Evolutionary conservation across 2,113 vertebrate species (phyloP).

Genomic region (Chitala chitala): DNA sequence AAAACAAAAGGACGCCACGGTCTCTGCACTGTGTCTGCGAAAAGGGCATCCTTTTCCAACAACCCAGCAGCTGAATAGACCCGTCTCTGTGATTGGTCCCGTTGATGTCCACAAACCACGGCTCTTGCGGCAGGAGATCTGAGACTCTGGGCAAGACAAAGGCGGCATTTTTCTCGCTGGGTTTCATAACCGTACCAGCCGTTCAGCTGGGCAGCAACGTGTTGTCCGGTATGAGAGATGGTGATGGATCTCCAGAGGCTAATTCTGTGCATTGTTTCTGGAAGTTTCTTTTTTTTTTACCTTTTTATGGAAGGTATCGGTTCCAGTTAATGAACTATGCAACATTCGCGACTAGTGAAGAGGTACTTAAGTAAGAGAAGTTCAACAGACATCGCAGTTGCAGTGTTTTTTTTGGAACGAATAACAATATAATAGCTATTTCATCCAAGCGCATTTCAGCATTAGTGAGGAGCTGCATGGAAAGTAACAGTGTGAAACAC

Average conservation of each 20-base stretch:
- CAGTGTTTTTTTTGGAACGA: no score
- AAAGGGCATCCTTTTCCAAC: conserved; percentile 16
- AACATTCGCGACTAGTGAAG: no score
- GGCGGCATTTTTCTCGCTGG: conserved; percentile 45
- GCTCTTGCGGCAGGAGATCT: conserved; percentile 43
- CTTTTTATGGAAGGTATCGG: neutral
- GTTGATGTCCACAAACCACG: conserved; percentile 48
- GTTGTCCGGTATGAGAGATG: neutral
- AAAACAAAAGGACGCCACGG: neutral
- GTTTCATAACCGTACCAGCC: neutral
- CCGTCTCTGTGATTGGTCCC: conserved; percentile 50
- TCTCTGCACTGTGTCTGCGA: neutral
- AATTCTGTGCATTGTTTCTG: neutral
- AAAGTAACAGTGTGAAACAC: no score
- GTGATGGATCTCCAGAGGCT: neutral
- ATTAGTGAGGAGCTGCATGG: no score
- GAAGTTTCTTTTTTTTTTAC: neutral
- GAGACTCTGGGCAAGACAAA: conserved; percentile 47
- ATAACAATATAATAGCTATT: no score
- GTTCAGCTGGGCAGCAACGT: conserved; percentile 8
- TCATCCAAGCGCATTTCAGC: no score
- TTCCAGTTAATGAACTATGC: no score
- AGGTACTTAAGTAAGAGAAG: no score
- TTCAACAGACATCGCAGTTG: no score
- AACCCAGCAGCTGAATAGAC: conserved; percentile 45